A percentile compares a stretch with the other conserved stretches of the same genome.
phyloP scores from a whole-genome alignment of 2,888 invertebrate genomes.

The Heliconius hortense region DNA sequence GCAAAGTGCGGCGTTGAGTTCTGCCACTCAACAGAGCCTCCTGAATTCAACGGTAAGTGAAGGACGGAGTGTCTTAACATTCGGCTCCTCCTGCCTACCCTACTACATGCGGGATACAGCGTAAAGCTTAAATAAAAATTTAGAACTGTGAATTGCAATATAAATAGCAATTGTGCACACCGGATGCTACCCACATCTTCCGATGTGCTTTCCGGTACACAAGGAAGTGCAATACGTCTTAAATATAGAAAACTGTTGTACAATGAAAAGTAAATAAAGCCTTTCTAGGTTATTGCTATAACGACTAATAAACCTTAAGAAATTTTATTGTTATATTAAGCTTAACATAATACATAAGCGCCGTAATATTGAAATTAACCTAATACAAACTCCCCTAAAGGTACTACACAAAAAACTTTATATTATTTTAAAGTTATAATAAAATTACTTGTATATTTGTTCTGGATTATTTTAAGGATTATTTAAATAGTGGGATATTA shows the following conservation, averaged over 20 bases:
- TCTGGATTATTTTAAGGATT: neutral
- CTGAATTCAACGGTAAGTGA: no score
- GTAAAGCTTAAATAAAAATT: no score
- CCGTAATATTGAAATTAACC: neutral
- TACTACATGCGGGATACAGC: no score
- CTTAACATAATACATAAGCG: neutral
- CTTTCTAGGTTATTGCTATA: slow-evolving; percentile 3
- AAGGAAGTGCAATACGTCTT: neutral
- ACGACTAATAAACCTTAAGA: slow-evolving; percentile 1
- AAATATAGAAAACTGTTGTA: slow-evolving; percentile 20
- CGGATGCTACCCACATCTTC: slow-evolving; percentile 48
- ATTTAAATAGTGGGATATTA: neutral
- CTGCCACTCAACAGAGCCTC: no score
- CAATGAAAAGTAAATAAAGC: slow-evolving; percentile 3
- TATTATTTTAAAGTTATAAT: neutral
- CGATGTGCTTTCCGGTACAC: slow-evolving; percentile 20
- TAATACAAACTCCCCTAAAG: neutral
- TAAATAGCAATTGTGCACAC: slow-evolving; percentile 41
- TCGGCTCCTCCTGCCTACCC: no score
- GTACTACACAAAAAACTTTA: neutral
- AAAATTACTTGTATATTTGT: no score
- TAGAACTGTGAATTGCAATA: no score
- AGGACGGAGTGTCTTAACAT: no score
- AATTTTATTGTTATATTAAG: neutral
- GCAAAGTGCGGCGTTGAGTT: no score